phyloP scores from a whole-genome alignment of 2,797 vertebrate genomes.

The Amniataba percoides region DNA sequence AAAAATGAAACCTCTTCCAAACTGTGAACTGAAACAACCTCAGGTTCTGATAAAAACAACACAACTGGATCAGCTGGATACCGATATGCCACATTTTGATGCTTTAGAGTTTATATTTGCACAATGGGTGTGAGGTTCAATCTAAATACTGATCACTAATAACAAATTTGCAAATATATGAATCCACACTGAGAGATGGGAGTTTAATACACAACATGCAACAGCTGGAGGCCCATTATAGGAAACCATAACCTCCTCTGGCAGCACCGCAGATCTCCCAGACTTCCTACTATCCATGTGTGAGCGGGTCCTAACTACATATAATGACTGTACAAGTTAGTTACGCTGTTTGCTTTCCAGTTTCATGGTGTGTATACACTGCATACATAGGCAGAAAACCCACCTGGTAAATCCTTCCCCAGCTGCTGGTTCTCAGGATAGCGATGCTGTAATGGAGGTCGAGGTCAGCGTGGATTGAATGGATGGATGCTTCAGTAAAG shows the following conservation, averaged over 20 bases:
- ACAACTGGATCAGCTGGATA: neutral
- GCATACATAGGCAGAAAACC: neutral
- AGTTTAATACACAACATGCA: neutral
- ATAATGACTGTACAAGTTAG: neutral
- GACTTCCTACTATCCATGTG: neutral
- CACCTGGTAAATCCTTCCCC: neutral
- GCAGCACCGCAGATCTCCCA: neutral
- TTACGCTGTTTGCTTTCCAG: too few species aligned
- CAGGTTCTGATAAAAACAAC: neutral
- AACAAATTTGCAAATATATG: neutral
- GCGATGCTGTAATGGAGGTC: neutral
- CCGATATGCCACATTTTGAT: neutral
- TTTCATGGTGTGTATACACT: neutral
- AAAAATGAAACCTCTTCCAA: neutral
- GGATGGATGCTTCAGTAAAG: neutral
- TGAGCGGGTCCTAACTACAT: neutral
- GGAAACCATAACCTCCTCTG: neutral
- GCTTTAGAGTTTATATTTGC: neutral
- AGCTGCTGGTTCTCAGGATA: neutral
- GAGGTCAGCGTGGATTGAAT: neutral
- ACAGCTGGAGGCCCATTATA: neutral
- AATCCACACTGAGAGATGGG: neutral
- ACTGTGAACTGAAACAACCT: neutral
- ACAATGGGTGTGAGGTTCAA: neutral
- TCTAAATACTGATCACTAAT: neutral